phyloP scores from a whole-genome alignment of 2,113 vertebrate genomes.

The Aptenodytes forsteri region DNA sequence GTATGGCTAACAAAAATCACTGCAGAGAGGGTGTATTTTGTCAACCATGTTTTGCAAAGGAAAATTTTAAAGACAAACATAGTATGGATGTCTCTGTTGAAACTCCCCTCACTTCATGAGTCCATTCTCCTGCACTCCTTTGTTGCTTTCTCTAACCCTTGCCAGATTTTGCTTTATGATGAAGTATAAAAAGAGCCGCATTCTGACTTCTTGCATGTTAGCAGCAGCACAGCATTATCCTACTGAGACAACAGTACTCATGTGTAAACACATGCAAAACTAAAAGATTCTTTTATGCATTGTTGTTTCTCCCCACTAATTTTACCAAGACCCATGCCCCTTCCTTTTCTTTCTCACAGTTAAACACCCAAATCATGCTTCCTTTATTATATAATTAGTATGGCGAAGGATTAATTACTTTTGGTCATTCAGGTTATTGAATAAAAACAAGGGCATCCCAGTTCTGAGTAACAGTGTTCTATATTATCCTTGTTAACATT shows the following conservation, averaged over 20 bases:
- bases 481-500: not conserved
- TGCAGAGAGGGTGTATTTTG: not conserved
- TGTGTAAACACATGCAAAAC: not conserved
- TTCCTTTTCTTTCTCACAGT: not conserved
- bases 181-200: not conserved
- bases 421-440: not conserved
- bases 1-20: not conserved
- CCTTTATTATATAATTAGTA: not conserved
- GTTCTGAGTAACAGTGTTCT: not conserved
- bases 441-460: not conserved
- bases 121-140: not conserved
- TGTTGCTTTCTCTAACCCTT: not conserved
- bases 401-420: slow-evolving; percentile 4
- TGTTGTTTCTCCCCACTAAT: not conserved
- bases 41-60: not conserved
- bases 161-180: not conserved
- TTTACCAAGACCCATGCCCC: not conserved
- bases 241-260: not conserved
- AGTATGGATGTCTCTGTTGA: not conserved
- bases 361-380: not conserved
- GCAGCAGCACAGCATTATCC: not conserved
- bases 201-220: not conserved
- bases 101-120: not conserved
- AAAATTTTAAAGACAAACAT: not conserved
- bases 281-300: not conserved